Conservation (phyloP, 2,113 vertebrate genomes). For the Ondatra zibethicus region DNA sequence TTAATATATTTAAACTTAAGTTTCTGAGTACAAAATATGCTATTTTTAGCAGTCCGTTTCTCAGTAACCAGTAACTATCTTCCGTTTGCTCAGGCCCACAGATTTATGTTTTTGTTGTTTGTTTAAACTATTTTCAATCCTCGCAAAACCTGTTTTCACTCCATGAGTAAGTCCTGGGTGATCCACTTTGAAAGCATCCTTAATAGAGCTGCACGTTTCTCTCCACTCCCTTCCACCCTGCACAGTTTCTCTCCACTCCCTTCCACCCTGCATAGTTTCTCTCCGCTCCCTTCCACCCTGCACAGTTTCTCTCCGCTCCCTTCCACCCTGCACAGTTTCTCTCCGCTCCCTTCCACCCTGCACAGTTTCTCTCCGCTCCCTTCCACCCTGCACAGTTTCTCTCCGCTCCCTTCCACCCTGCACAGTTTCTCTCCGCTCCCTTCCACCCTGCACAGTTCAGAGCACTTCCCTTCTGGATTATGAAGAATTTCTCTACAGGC, state of each 20-base stretch:
- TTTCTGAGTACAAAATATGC: neutral
- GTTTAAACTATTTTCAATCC: neutral
- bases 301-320: too few relatives aligned
- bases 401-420: neutral
- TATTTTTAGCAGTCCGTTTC: neutral
- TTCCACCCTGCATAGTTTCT: neutral
- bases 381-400: neutral
- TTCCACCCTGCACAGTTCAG: neutral
- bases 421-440: neutral
- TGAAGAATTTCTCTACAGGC: neutral
- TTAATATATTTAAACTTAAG: neutral
- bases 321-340: neutral
- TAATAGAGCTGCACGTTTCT: neutral
- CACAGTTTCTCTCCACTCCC: too few relatives aligned
- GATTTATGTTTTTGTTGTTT: neutral
- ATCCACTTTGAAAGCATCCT: neutral
- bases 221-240: neutral
- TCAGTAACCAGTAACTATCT: neutral
- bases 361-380: neutral
- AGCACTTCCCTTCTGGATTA: neutral
- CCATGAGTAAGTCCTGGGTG: neutral
- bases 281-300: too few relatives aligned
- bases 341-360: neutral
- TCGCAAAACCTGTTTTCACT: neutral
- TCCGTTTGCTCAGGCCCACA: neutral